Evolutionary conservation across 2,113 vertebrate genomes (phyloP).

Genomic region (Jacana jacana): DNA sequence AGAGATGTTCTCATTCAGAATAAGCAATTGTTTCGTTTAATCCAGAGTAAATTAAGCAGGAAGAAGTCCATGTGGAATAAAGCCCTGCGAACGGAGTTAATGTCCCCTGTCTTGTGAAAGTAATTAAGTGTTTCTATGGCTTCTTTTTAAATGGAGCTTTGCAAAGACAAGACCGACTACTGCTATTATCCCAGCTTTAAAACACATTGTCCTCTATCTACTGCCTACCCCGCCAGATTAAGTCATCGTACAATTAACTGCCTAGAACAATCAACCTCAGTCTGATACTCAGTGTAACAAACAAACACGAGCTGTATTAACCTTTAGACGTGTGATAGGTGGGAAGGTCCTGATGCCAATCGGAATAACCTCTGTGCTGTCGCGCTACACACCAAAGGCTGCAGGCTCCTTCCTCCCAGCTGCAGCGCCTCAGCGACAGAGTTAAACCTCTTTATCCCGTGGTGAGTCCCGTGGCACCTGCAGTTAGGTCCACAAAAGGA

Average conservation of each 20-base stretch:
- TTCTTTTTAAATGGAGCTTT: background rate
- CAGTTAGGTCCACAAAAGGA: background rate
- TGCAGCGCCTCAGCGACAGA: background rate
- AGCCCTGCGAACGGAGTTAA: background rate
- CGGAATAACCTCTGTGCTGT: background rate
- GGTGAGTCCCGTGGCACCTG: background rate
- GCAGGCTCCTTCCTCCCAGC: background rate
- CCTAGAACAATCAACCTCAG: background rate
- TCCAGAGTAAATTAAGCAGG: background rate
- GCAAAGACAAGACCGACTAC: background rate
- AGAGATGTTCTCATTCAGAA: background rate
- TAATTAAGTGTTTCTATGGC: background rate
- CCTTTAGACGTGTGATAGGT: background rate
- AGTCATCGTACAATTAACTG: background rate
- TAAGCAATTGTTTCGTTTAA: background rate
- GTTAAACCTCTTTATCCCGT: fast-evolving
- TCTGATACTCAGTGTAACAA: background rate
- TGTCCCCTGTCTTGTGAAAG: background rate
- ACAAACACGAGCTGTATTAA: background rate
- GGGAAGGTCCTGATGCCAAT: background rate
- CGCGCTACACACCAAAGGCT: background rate
- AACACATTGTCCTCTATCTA: slow-evolving; percentile 20
- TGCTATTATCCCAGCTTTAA: background rate
- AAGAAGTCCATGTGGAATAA: background rate
- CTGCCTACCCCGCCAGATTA: background rate